A percentile compares a stretch with the other conserved stretches of the same genome.
These are phyloP conservation scores for Medauroidea extradentata DNA, from an alignment of 1,140 invertebrate species.

Conservation along the genomic window DNA sequence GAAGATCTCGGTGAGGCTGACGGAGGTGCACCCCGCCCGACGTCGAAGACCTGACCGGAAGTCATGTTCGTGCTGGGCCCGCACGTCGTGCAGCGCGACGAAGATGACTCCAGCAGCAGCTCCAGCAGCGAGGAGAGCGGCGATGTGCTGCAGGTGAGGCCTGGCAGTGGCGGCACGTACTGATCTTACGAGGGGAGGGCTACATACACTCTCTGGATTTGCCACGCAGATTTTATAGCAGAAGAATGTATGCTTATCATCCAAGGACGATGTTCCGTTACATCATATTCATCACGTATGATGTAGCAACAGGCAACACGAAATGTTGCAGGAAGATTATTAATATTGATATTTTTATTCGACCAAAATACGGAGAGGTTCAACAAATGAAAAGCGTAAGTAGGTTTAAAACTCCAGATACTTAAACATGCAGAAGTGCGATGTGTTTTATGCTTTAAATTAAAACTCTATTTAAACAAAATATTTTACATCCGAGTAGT, in stretches of 20 bases:
- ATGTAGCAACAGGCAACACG: too few species aligned
- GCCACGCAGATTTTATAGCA: neutral
- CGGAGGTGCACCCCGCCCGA: too few species aligned
- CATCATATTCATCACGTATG: conserved; percentile 11
- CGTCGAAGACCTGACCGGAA: neutral
- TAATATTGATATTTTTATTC: too few species aligned
- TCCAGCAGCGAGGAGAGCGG: conserved; percentile 40
- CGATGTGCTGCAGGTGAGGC: conserved; percentile 40
- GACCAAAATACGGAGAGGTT: too few species aligned
- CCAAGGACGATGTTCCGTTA: conserved; percentile 18
- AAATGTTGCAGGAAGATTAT: too few species aligned
- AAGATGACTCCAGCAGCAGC: conserved; percentile 36
- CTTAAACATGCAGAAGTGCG: too few species aligned
- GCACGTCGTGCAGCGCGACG: conserved; percentile 24
- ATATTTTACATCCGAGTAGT: too few species aligned
- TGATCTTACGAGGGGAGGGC: neutral
- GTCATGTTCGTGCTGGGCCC: conserved; percentile 44
- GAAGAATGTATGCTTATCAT: conserved; percentile 21
- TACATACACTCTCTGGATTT: neutral
- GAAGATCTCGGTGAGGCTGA: too few species aligned
- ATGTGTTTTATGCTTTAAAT: too few species aligned
- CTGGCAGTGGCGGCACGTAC: neutral
- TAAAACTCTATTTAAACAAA: too few species aligned
- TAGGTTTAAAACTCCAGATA: too few species aligned
- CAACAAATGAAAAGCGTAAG: too few species aligned